Evolutionary conservation across 2,113 vertebrate species (phyloP), one percentile per base, ranked within the genome.

Genomic region (Cololabis saira): DNA sequence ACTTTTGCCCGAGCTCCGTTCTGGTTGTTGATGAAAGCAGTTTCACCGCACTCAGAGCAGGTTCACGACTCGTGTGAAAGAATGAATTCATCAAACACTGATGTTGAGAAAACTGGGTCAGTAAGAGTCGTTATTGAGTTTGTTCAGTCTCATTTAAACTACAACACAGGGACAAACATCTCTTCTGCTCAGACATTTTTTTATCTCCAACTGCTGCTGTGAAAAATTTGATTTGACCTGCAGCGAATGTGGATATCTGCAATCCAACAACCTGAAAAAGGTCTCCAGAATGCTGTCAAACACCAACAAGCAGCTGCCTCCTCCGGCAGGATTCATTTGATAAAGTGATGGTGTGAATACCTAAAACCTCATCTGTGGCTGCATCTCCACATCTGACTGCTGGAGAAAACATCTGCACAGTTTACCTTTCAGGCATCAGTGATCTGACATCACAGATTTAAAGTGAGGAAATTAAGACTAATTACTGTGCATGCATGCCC

Each of bases 231-330:
- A 27, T 65, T 44, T 33, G n/a, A 12, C 12, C 18, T 30, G 17
- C 7, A 67, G 43, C 12, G 22, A 48, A 18, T 0, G 24, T 41
- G 54, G 3, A 16, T 12, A 41, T 48, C 12, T 51, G 66, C 48
- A 51, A 27, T 27, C 24, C 24, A 24, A 24, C 1, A 61, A 47
- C 49, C 18, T 45, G 45, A 47, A 13, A 48, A 62, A 30, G 67
- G 47, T 21, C 33, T 57, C 50, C 0, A 57, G 1, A 0, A 17
- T 12, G 60, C 64, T 52, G 61, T 66, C 3, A 62, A 48, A 52
- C 16, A 13, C 49, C 58, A 57, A 54, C 55, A 65, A 24, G 70
- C 68, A 21, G 27, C 47, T 16, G 22, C 53, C 57, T 42, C 43
- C 57, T 33, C 49, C 2, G 47, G 48, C 60, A 56, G 15, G 18